Conservation (phyloP, 2,113 vertebrate genomes). For the Thryonomys swinderianus region DNA sequence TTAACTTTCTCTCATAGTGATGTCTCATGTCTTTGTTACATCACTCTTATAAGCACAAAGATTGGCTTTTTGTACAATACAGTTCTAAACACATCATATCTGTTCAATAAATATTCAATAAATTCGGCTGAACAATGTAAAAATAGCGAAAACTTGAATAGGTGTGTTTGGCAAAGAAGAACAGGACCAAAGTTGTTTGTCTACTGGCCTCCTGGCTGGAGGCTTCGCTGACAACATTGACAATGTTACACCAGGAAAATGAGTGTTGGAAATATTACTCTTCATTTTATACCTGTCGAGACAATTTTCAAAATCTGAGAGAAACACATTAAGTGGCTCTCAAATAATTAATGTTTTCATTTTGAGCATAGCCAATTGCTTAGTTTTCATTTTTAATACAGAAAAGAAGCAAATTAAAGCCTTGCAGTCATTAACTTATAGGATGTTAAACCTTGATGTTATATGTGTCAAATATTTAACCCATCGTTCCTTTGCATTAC, state of each 20-base stretch:
- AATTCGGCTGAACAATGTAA: background rate
- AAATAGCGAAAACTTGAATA: background rate
- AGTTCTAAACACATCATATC: background rate
- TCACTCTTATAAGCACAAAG: background rate
- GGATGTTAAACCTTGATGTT: too few species aligned
- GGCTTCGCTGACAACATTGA: constrained; percentile 34
- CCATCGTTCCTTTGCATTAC: background rate
- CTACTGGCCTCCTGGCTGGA: background rate
- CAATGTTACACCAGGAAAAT: constrained; percentile 55
- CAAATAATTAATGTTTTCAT: constrained; percentile 74
- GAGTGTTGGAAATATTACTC: constrained; percentile 53
- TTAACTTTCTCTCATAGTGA: background rate
- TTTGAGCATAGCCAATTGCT: constrained; percentile 67
- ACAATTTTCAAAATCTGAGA: constrained; percentile 66
- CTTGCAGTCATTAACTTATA: background rate
- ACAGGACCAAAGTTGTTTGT: background rate
- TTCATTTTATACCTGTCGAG: constrained; percentile 46
- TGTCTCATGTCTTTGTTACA: background rate
- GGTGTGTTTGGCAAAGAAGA: background rate
- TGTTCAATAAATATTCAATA: background rate
- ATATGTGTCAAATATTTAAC: too few species aligned
- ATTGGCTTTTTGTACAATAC: background rate
- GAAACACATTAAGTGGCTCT: background rate
- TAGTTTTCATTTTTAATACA: constrained; percentile 44
- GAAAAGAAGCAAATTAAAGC: background rate